Evolutionary conservation across 2,888 invertebrate genomes (phyloP), one percentile per base, ranked within the genome.

Genomic region (Stomorhina lunata): DNA sequence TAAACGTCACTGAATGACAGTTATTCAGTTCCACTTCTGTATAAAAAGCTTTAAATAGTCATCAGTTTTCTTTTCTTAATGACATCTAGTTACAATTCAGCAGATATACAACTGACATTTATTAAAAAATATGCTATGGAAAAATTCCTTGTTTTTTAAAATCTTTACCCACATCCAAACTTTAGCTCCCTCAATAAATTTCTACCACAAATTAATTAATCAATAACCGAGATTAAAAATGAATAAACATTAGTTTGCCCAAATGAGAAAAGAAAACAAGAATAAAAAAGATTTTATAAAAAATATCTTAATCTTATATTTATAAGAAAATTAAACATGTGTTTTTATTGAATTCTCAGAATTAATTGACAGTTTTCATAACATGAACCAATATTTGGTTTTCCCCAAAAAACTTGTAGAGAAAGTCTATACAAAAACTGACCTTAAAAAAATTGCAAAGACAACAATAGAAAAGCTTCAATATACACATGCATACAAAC

Each of bases 321-420:
- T 20, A 20, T 40, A n/a, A 15, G 12, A 34, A 61, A 25, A 61
- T 40, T 25, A 61, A 40, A 61, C 59, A 61, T 40, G 22, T 40
- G 59, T 37, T 15, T 25, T 37, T 37, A n/a, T 22, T 22, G 20
- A 37, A 22, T 59, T 37, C 59, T 15, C 7, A 22, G 25, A 61
- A 40, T 27, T 63, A 43, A 43, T 63, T 63, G 61, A 40, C 40
- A 43, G 40, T 63, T 63, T 63, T 43, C 17, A 63, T 63, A 63
- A 63, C 25, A 27, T 43, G 43, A 25, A 17, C 15, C 27, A 63
- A 43, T 43, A 40, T 43, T 63, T 63, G 40, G 27, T 63, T 63
- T 63, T n/a, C 15, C n/a, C 17, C 40, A 63, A 25, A 63, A 15
- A 9, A 43, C n/a, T 22, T 2, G n/a, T n/a, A 61, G 7, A 40